Percentiles rank a stretch among this genome's conserved stretches.
These are phyloP conservation scores for Pachyseris speciosa DNA, from an alignment of 64 coral and sea anemone species.

Conservation along the genomic window DNA sequence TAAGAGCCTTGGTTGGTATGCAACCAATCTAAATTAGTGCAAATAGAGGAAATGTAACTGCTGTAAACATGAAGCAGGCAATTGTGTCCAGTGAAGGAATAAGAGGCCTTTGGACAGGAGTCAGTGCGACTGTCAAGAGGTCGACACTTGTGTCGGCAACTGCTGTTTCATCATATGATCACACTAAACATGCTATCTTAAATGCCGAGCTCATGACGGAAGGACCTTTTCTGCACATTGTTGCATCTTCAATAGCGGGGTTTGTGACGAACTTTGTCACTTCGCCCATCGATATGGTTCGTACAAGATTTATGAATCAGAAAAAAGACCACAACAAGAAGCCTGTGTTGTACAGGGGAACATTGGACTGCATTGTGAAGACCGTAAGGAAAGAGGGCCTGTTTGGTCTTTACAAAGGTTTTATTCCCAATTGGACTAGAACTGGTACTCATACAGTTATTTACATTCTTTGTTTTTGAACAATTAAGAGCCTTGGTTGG, in stretches of 20 bases:
- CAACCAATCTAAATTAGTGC: constrained; percentile 62
- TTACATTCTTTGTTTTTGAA: constrained; percentile 90
- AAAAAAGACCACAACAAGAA: constrained; percentile 67
- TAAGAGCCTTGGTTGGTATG: constrained; percentile 82
- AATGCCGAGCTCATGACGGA: constrained; percentile 77
- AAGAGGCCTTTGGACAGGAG: constrained; percentile 79
- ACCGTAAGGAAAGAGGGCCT: constrained; percentile 75
- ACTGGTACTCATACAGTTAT: constrained; percentile 83
- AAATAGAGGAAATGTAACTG: background rate
- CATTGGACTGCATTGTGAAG: constrained; percentile 75
- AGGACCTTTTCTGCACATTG: constrained; percentile 76
- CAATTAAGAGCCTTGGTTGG: constrained; percentile 79
- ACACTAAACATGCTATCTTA: constrained; percentile 75
- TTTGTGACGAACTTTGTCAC: constrained; percentile 64
- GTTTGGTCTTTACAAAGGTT: constrained; percentile 86
- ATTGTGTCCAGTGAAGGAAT: constrained; percentile 74
- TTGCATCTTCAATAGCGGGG: constrained; percentile 75
- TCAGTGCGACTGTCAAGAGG: constrained; percentile 78
- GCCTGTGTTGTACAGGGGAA: constrained; percentile 60
- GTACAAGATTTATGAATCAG: constrained; percentile 88
- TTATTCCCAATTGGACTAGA: constrained; percentile 92
- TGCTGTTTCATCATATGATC: constrained; percentile 83
- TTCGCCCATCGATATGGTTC: constrained; percentile 83
- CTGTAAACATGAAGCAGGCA: background rate
- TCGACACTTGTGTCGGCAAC: constrained; percentile 82